Conservation (phyloP, 2,797 vertebrate genomes). For the Pyrocephalus nanus region DNA sequence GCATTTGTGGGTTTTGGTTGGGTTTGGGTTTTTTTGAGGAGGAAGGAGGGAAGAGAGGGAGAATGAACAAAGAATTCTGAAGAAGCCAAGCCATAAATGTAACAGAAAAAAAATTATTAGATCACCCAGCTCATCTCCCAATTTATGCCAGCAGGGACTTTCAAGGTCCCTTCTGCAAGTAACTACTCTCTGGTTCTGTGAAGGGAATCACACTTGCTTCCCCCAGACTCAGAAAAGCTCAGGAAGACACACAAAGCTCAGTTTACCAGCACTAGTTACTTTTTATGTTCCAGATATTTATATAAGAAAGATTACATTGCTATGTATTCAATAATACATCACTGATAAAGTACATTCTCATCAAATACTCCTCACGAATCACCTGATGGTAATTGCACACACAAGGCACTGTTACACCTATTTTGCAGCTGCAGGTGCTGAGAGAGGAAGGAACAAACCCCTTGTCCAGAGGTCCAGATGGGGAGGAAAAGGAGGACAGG, state of each 20-base stretch:
- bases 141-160: neutral
- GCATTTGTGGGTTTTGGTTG: neutral
- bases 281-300: neutral
- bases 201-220: neutral
- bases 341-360: neutral
- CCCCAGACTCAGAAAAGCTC: neutral
- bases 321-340: neutral
- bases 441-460: neutral
- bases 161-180: neutral
- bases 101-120: neutral
- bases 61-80: neutral
- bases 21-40: neutral
- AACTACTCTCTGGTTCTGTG: neutral
- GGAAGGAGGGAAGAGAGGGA: rapidly evolving
- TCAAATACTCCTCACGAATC: neutral
- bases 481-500: neutral
- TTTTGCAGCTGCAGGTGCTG: neutral
- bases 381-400: neutral
- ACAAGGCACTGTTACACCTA: neutral
- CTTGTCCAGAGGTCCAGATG: neutral
- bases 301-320: neutral
- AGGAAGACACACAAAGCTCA: neutral
- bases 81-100: neutral
- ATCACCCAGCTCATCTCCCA: neutral
- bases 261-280: neutral